Base-by-base conservation (phyloP, 2,113 vertebrate genomes). In the Pitta sordida region DNA sequence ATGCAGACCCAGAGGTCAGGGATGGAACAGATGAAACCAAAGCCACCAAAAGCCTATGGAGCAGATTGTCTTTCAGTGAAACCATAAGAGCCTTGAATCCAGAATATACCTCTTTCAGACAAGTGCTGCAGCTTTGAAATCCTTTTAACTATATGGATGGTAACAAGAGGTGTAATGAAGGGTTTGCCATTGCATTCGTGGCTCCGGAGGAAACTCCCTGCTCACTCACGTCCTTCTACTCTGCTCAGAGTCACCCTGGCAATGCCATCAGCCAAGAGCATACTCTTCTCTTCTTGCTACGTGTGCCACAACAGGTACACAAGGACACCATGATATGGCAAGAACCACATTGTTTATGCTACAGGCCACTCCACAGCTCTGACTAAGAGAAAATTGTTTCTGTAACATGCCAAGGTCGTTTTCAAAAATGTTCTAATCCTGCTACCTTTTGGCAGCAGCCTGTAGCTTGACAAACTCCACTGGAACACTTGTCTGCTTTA, bases 1-100 rank as follows among this genome's bases (percentile, higher is more conserved):
- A 51, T 0, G 0, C 26, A 17, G 43, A 6, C 56, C 23, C 32
- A 9, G 17, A 73, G 37, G 7, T 13, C 1, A 2, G 37, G 21
- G 56, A 13, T 21, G 11, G 44, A 82, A 85, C 1, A 15, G 21
- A 32, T 34, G 53, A 85, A 91, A 59, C 51, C 32, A 48, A 74
- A 39, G 32, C 58, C 64, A 78, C 21, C 20, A 14, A 87, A 79
- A 84, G 21, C 20, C 59, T 52, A 3, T 0, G 1, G 27, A 46
- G 7, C 5, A 43, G 63, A 23, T 30, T 1, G 6, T 60, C 63
- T 69, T 74, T 49, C 17, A 26, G 34, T 83, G 52, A 82, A 88
- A 62, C 32, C 27, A 70, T 0, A 1, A 64, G 37, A 83, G 34
- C 32, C 41, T 84, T 70, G 30, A 53, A 78, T 74, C 13, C 48